phyloP scores from a whole-genome alignment of 2,797 vertebrate genomes.

The Lycodopsis pacificus region DNA sequence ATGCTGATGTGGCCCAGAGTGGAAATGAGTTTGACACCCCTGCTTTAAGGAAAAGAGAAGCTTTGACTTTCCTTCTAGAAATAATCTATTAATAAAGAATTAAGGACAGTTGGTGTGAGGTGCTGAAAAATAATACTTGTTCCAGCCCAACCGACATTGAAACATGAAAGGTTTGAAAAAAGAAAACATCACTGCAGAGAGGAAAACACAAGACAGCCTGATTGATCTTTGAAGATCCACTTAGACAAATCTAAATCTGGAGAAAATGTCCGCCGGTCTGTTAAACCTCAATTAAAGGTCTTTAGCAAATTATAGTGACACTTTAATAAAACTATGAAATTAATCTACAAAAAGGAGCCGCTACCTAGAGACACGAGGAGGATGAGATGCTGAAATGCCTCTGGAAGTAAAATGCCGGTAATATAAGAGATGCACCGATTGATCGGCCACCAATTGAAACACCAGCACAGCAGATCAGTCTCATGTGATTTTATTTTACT shows the following conservation, averaged over 20 bases:
- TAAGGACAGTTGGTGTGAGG: no score
- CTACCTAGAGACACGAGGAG: neutral
- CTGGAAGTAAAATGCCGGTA: neutral
- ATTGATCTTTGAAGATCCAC: neutral
- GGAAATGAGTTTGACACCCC: no score
- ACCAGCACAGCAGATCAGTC: no score
- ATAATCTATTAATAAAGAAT: no score
- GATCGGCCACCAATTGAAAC: no score
- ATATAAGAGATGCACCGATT: no score
- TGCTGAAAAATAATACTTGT: neutral
- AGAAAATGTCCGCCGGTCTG: neutral
- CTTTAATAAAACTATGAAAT: neutral
- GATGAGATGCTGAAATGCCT: neutral
- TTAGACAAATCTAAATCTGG: neutral
- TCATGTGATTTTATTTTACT: neutral
- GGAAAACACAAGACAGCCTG: neutral
- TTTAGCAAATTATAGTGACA: conserved; percentile 2
- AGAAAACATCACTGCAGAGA: neutral
- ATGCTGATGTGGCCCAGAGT: no score
- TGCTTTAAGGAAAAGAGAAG: no score
- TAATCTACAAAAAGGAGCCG: neutral
- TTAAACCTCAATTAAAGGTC: conserved; percentile 1
- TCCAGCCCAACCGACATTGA: neutral
- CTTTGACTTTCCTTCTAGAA: no score
- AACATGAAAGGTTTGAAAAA: neutral